Evolutionary conservation across 2,888 invertebrate genomes (phyloP).

Genomic region (Eustalomyia histrio): DNA sequence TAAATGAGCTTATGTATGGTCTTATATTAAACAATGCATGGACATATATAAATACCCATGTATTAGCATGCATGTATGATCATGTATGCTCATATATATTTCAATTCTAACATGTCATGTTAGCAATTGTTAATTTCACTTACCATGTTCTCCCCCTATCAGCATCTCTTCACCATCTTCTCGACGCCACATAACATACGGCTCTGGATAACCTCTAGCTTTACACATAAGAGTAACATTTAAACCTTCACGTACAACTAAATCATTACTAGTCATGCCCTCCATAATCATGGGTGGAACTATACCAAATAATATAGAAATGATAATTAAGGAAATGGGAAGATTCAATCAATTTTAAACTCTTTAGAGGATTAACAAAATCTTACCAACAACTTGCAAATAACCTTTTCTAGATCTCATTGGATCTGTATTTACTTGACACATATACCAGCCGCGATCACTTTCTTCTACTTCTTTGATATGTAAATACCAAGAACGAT

Average conservation of each 20-base stretch:
- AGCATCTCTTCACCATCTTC: conserved; percentile 94
- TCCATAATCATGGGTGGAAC: conserved; percentile 95
- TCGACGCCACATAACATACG: conserved; percentile 95
- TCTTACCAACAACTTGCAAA: conserved; percentile 93
- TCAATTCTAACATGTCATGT: no score
- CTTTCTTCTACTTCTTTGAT: conserved; percentile 92
- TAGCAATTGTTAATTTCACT: conserved; percentile 70
- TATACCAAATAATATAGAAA: conserved; percentile 76
- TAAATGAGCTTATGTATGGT: no score
- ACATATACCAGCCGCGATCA: conserved; percentile 95
- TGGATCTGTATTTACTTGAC: conserved; percentile 96
- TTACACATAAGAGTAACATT: conserved; percentile 93
- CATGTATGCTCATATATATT: no score
- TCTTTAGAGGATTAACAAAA: no score
- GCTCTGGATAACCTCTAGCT: conserved; percentile 93
- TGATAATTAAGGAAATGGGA: no score
- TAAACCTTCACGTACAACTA: conserved; percentile 93
- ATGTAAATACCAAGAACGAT: conserved; percentile 94
- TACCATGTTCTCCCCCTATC: conserved; percentile 93
- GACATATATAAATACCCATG: no score
- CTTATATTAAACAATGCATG: no score
- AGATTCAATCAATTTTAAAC: no score
- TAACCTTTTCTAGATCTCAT: conserved; percentile 94
- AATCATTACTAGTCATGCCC: conserved; percentile 93
- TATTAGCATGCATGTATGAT: no score